These are phyloP conservation scores for Drosophila lini DNA, from an alignment of 1,140 invertebrate genomes.

Conservation along the genomic window DNA sequence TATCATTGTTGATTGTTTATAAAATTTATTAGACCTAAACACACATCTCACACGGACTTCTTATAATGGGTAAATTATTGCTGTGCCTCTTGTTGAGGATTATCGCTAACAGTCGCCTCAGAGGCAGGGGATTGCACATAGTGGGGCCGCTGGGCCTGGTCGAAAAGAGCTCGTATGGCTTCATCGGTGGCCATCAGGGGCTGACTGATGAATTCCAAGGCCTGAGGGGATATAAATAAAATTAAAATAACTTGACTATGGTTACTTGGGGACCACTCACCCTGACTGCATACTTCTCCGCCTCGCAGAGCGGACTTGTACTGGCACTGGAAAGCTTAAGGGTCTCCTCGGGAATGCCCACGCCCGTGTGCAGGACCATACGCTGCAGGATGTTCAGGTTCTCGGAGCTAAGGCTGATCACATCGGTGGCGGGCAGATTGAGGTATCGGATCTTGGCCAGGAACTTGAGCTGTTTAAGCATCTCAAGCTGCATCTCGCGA, in stretches of 20 bases:
- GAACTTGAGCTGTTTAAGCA: slow-evolving; percentile 87
- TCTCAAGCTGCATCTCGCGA: slow-evolving; percentile 89
- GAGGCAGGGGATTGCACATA: slow-evolving; percentile 21
- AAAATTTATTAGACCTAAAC: slow-evolving; percentile 44
- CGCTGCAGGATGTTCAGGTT: slow-evolving; percentile 80
- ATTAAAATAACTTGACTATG: background rate
- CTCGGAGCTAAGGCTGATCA: slow-evolving; percentile 83
- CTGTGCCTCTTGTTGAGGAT: slow-evolving; percentile 19
- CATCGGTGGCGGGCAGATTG: slow-evolving; percentile 83
- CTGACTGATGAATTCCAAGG: slow-evolving; percentile 78
- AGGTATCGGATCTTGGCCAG: slow-evolving; percentile 74
- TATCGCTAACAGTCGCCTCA: slow-evolving; percentile 10
- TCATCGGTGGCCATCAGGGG: slow-evolving; percentile 81
- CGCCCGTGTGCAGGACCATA: slow-evolving; percentile 78
- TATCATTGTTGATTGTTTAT: slow-evolving; percentile 37
- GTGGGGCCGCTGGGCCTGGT: slow-evolving; percentile 72
- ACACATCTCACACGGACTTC: slow-evolving; percentile 14
- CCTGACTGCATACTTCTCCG: slow-evolving; percentile 82
- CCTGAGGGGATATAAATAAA: slow-evolving; percentile 28
- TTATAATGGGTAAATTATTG: slow-evolving; percentile 27
- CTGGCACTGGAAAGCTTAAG: slow-evolving; percentile 66
- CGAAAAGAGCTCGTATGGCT: slow-evolving; percentile 78
- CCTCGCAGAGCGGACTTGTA: slow-evolving; percentile 75
- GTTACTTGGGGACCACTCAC: slow-evolving; percentile 37
- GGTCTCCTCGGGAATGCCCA: slow-evolving; percentile 76